These are phyloP conservation scores for Apocrypta bakeri DNA, from an alignment of 1,140 invertebrate species.

Conservation along the genomic window DNA sequence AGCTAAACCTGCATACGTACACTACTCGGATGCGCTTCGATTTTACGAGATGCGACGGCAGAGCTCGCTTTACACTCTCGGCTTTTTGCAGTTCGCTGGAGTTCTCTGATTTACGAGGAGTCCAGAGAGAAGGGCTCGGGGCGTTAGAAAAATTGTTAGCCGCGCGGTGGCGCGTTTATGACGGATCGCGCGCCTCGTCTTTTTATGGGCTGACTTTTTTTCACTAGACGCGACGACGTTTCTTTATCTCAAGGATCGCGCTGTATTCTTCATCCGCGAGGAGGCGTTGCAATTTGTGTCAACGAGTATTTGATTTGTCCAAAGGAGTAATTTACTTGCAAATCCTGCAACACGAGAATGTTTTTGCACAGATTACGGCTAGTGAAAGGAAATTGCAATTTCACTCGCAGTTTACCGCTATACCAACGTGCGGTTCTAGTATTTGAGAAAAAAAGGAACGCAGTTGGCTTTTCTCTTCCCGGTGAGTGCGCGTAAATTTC, in stretches of 20 bases:
- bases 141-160: slow-evolving; percentile 31
- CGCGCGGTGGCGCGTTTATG: not conserved
- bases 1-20: not conserved
- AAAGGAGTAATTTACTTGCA: no score
- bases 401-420: no score
- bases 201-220: slow-evolving; percentile 18
- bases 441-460: no score
- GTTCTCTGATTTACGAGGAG: slow-evolving; percentile 22
- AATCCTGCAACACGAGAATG: no score
- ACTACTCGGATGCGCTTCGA: not conserved
- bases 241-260: no score
- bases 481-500: slow-evolving; percentile 21
- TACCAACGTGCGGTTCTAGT: no score
- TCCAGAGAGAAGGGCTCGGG: no score
- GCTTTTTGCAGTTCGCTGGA: not conserved
- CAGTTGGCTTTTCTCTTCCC: not conserved
- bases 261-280: no score
- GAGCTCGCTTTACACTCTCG: slow-evolving; percentile 15
- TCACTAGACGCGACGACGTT: not conserved
- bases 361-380: no score
- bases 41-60: slow-evolving; percentile 34
- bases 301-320: no score
- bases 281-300: no score
- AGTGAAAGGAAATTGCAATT: no score
- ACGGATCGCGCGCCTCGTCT: not conserved